Evolutionary conservation across 2,113 vertebrate genomes (phyloP), one percentile per base, ranked within the genome.

Genomic region (Notechis scutatus): DNA sequence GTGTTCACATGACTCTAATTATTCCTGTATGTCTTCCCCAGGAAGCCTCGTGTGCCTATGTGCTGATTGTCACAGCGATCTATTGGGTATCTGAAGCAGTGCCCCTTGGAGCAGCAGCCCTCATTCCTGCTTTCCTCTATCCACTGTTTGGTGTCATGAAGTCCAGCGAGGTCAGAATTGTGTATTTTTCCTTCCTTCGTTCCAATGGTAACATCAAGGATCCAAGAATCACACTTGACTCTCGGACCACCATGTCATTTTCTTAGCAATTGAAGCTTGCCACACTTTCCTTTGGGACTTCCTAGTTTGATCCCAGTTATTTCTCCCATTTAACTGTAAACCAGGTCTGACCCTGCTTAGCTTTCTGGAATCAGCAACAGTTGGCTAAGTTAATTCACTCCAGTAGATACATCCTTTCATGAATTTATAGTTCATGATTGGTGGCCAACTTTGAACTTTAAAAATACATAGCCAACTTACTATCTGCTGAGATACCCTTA

Each of bases 11-110:
- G 54, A 74, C 18, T 1, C 0, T 2, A 50, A n/a, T 10, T 3
- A 50, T 50, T 59, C 24, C 10, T 50, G 20, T n/a, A 86, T 93
- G 45, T 93, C 4, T 92, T 34, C 54, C 94, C 34, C 96, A 99
- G 98, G 99, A 99, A 95, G 98, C 99, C 0, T 98, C 98, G 0
- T 99, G 99, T 87, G 99, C 99, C 0, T 99, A 99, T 0, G 99
- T 99, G 96, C 95, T 99, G 95, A 97, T 99, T 0, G 99, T 99
- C 95, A 99, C 99, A 0, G 99, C 99, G 0, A 97, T 99, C 24
- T 99, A 98, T 96, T 99, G 99, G 99, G 99, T 99, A 54, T 99
- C 99, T 0, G 99, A 99, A 97, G 99, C 98, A 0, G 99, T 99
- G 86, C 99, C 99, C 0, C 97, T 99, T 1, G 99, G 99, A 61